Evolutionary conservation across 2,113 vertebrate genomes (phyloP).

Genomic region (Rostratula benghalensis): DNA sequence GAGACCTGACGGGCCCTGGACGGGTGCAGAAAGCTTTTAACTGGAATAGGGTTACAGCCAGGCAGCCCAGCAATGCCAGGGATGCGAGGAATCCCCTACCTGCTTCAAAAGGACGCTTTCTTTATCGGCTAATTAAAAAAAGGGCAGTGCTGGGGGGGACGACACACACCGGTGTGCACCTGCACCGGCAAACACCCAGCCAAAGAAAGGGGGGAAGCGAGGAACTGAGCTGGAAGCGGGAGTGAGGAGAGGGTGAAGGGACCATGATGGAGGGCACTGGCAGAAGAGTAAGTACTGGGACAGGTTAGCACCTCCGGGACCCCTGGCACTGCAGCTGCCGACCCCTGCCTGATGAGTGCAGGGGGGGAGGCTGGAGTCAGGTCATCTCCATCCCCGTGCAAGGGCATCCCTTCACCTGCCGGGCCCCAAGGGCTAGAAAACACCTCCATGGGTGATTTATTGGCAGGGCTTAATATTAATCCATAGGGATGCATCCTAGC

Average conservation of each 20-base stretch:
- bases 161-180: background rate
- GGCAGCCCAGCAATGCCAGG: constrained; percentile 71
- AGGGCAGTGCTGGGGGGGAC: background rate
- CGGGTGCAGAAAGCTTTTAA: constrained; percentile 50
- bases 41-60: constrained; percentile 71
- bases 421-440: background rate
- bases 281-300: background rate
- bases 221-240: accelerated
- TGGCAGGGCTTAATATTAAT: background rate
- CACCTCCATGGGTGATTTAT: accelerated
- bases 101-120: constrained; percentile 72
- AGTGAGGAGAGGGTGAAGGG: accelerated
- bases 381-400: background rate
- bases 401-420: background rate
- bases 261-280: background rate
- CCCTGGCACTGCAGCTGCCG: accelerated
- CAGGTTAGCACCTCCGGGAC: accelerated
- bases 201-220: background rate
- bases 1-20: background rate
- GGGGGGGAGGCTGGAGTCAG: background rate
- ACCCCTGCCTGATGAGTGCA: background rate
- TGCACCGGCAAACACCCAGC: background rate
- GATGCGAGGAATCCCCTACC: constrained; percentile 60
- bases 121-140: constrained; percentile 67
- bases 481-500: background rate